phyloP scores from a whole-genome alignment of 2,888 invertebrate genomes.

The Leptopilina syphax region DNA sequence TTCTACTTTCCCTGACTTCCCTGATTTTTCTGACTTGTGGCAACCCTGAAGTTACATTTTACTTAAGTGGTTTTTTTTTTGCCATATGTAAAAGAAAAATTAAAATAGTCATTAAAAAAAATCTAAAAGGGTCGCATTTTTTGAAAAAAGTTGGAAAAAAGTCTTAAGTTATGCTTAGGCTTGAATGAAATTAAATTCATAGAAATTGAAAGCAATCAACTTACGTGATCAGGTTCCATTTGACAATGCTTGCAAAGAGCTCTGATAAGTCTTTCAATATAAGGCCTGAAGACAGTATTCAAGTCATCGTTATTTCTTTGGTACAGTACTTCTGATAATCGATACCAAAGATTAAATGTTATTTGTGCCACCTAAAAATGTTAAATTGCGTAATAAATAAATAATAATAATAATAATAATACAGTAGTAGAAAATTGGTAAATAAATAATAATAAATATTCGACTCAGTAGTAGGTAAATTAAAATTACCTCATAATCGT shows the following conservation, averaged over 20 bases:
- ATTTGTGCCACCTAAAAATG: constrained; percentile 83
- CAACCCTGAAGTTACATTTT: too few species aligned
- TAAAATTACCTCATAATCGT: constrained; percentile 94
- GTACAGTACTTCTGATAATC: constrained; percentile 95
- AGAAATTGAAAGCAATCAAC: constrained; percentile 44
- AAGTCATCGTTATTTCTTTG: constrained; percentile 89
- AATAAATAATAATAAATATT: constrained; percentile 4
- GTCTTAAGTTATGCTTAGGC: too few species aligned
- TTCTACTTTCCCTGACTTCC: too few species aligned
- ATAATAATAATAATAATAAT: constrained; percentile 38
- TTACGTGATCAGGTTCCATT: constrained; percentile 95
- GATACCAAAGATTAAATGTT: constrained; percentile 98
- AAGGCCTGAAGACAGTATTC: constrained; percentile 91
- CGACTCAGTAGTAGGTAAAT: too few species aligned
- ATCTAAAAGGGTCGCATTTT: too few species aligned
- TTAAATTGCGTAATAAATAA: not conserved
- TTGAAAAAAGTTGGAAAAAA: too few species aligned
- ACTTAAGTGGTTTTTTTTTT: too few species aligned
- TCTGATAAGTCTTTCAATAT: constrained; percentile 92
- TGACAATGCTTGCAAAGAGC: constrained; percentile 95
- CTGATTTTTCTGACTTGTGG: too few species aligned
- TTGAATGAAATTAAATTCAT: not conserved
- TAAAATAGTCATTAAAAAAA: too few species aligned
- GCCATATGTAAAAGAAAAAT: too few species aligned
- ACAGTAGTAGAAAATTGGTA: too few species aligned